Percentiles rank a stretch among this genome's conserved stretches.
These are phyloP conservation scores for Ochropleura plecta DNA, from an alignment of 2,888 invertebrate species.

Conservation along the genomic window DNA sequence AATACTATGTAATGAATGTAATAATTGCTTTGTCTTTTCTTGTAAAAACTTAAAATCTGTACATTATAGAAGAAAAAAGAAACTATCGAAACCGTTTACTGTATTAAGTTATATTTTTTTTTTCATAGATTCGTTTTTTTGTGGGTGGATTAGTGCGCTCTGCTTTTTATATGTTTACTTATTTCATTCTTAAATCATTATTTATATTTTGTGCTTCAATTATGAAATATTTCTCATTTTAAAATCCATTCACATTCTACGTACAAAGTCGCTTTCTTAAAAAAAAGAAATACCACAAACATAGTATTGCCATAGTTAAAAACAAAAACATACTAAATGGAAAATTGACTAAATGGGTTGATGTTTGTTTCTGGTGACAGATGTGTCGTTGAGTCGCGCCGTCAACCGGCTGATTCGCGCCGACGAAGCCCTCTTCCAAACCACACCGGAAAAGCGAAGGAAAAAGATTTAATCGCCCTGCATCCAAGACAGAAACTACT, in stretches of 20 bases:
- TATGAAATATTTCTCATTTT: neutral
- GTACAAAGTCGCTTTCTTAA: neutral
- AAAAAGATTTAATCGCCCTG: constrained; percentile 84
- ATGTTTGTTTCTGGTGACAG: constrained; percentile 81
- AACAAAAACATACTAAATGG: constrained; percentile 14
- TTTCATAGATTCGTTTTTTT: neutral
- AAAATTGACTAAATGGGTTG: constrained; percentile 55
- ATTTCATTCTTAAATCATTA: neutral
- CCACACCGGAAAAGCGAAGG: constrained; percentile 87
- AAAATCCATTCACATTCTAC: neutral
- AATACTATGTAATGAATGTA: constrained; percentile 46
- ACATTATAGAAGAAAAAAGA: neutral
- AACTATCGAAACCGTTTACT: neutral
- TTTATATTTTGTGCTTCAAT: neutral
- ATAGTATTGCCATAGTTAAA: constrained; percentile 63
- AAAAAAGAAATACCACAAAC: neutral
- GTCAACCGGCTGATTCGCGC: constrained; percentile 88
- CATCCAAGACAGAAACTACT: constrained; percentile 25
- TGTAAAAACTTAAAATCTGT: neutral
- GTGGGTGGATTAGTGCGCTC: neutral
- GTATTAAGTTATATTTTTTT: constrained; percentile 1
- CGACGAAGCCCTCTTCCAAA: constrained; percentile 86
- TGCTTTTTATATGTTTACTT: neutral
- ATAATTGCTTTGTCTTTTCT: constrained; percentile 3
- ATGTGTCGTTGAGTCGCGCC: constrained; percentile 88